Evolutionary conservation across 2,113 vertebrate species (phyloP), one percentile per base, ranked within the genome.

Genomic region (Stegastes partitus): DNA sequence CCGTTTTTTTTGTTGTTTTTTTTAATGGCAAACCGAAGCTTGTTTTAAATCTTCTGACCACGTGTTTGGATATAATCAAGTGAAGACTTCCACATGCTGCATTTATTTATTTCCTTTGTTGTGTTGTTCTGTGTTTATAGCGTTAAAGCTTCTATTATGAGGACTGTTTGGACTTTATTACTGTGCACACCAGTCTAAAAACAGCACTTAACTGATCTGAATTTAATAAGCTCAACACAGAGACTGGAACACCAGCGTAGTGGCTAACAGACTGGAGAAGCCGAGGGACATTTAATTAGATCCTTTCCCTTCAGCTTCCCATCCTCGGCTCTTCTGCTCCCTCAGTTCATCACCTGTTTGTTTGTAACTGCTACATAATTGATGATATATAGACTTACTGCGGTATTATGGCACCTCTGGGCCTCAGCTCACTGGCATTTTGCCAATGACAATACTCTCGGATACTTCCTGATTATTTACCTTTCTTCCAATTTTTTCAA

Each of bases 311-410:
- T 55, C 79, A 58, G 71, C 73, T 84, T 83, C 18, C 61, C n/a
- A 16, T 77, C 59, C 51, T 63, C 5, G 1, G 31, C 26, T 72
- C 72, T 58, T 55, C 50, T 23, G 7, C 57, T 63, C 55, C 64
- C n/a, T 22, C 25, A 61, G 51, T 70, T 83, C 34, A 57, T 73
- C 65, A 63, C 68, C 37, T 59, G 58, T 79, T 81, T 83, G 56
- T 89, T 87, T 80, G 47, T 54, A 68, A 50, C 55, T 49, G 68
- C 50, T 77, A 37, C 39, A 82, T 83, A 77, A 87, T 71, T 73
- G 57, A 84, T 82, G 26, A 75, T 49, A 65, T 53, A 64, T 37
- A 61, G 59, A 68, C 28, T 44, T 72, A 69, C 53, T 15, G 37
- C 51, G 58, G 61, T 37, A 49, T 68, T 56, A 39, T 18, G 42